These are phyloP conservation scores for Rhynchomys soricoides DNA, from an alignment of 2,113 vertebrate genomes.

Conservation along the genomic window DNA sequence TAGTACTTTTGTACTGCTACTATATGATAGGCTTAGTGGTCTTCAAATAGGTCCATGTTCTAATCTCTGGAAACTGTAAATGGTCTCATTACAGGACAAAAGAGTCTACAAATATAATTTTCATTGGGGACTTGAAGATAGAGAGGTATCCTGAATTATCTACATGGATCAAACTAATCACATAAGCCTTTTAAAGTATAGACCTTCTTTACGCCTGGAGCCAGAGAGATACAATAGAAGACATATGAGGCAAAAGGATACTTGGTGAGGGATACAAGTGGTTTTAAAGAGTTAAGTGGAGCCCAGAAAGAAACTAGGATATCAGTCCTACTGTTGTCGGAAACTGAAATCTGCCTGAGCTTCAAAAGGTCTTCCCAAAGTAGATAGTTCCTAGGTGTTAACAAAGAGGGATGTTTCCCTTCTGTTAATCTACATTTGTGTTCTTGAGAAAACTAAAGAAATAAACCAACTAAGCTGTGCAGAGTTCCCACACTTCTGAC, in stretches of 20 bases:
- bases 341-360: neutral
- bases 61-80: neutral
- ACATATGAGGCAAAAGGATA: neutral
- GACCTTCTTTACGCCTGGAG: neutral
- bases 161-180: neutral
- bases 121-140: neutral
- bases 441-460: neutral
- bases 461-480: neutral
- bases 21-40: neutral
- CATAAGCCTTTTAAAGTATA: neutral
- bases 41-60: neutral
- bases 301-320: neutral
- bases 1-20: too few relatives aligned
- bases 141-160: slow-evolving; percentile 1
- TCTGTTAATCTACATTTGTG: neutral
- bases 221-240: neutral
- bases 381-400: neutral
- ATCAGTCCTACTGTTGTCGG: neutral
- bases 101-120: neutral
- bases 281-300: neutral
- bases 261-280: neutral
- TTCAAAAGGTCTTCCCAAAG: neutral
- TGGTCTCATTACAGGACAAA: neutral
- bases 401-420: neutral
- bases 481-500: neutral